These are phyloP conservation scores for Episyrphus balteatus DNA, from an alignment of 1,140 invertebrate genomes.

Conservation along the genomic window DNA sequence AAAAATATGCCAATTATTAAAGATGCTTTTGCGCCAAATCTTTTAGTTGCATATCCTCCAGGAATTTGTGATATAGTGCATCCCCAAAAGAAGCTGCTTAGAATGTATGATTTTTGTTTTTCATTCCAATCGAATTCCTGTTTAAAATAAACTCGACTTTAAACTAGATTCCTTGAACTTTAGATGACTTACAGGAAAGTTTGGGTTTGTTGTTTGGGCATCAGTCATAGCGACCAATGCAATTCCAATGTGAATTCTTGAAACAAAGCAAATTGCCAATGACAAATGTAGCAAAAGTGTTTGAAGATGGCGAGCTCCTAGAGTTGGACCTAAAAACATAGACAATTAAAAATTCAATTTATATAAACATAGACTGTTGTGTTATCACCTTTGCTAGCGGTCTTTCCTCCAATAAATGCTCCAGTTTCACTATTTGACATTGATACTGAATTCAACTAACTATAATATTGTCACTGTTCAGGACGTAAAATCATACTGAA, in stretches of 20 bases:
- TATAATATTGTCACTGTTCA: too few species aligned
- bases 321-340: slow-evolving; percentile 23
- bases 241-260: slow-evolving; percentile 24
- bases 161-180: too few species aligned
- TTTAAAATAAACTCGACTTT: too few species aligned
- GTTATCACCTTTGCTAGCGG: too few species aligned
- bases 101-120: slow-evolving; percentile 40
- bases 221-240: slow-evolving; percentile 33
- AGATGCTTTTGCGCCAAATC: slow-evolving; percentile 52
- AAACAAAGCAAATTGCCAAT: slow-evolving; percentile 26
- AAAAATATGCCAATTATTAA: slow-evolving; percentile 46
- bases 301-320: slow-evolving; percentile 27
- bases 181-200: slow-evolving; percentile 34
- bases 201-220: slow-evolving; percentile 23
- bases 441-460: too few species aligned
- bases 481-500: too few species aligned
- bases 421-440: too few species aligned
- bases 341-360: too few species aligned
- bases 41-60: slow-evolving; percentile 53
- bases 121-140: slow-evolving; percentile 41
- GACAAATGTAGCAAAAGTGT: slow-evolving; percentile 24
- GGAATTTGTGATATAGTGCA: slow-evolving; percentile 49
- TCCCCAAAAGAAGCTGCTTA: slow-evolving; percentile 57
- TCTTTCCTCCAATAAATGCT: too few species aligned
- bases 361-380: too few species aligned